A percentile compares a stretch with the other conserved stretches of the same genome.
These are phyloP conservation scores for Egretta garzetta DNA, from an alignment of 2,113 vertebrate genomes.

Conservation along the genomic window DNA sequence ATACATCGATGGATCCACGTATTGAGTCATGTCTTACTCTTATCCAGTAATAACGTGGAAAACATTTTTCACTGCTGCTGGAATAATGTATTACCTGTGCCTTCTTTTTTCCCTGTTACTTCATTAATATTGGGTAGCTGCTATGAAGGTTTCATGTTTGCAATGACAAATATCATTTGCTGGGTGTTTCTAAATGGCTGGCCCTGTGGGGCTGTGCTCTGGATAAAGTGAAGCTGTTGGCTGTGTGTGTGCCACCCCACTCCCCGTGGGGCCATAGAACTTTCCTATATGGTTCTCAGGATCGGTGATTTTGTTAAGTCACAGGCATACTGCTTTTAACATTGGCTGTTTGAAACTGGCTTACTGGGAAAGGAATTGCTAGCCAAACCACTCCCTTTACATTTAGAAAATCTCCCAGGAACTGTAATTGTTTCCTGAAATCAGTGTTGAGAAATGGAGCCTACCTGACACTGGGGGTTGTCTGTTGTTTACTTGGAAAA, in stretches of 20 bases:
- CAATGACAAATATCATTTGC: background rate
- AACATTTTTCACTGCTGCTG: background rate
- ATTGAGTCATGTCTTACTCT: background rate
- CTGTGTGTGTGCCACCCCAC: background rate
- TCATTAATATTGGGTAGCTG: background rate
- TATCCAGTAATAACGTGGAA: background rate
- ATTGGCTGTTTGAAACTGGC: background rate
- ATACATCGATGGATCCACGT: accelerated
- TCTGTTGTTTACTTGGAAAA: background rate
- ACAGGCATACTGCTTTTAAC: background rate
- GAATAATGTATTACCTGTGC: background rate
- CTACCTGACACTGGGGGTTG: background rate
- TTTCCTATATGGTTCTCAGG: background rate
- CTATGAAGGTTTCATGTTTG: background rate
- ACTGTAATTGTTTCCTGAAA: constrained; percentile 1
- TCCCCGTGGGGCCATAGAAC: accelerated
- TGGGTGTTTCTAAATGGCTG: background rate
- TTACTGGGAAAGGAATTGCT: background rate
- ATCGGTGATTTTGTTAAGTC: background rate
- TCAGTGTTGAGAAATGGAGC: background rate
- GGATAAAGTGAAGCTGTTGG: background rate
- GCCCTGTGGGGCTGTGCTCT: background rate
- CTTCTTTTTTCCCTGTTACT: background rate
- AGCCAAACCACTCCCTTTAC: background rate
- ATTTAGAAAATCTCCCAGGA: background rate